Conservation (phyloP, 2,113 vertebrate species). For the Electrona antarctica region DNA sequence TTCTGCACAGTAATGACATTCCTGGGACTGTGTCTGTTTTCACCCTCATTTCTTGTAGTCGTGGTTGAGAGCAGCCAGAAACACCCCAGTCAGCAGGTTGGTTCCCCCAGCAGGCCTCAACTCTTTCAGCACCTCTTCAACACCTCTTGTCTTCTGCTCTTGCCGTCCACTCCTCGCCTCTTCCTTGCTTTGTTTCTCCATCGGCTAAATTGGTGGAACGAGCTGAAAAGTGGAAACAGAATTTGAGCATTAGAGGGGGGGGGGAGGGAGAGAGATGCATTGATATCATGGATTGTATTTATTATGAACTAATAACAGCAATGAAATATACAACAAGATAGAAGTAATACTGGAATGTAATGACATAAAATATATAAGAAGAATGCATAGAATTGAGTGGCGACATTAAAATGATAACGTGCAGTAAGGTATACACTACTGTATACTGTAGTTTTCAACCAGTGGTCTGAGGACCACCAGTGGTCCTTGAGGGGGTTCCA, state of each 20-base stretch:
- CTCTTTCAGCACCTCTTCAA: neutral
- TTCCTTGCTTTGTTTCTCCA: neutral
- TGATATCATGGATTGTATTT: neutral
- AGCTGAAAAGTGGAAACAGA: neutral
- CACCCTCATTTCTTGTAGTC: constrained; percentile 40
- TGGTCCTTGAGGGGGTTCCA: too few relatives aligned
- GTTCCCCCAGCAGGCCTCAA: constrained; percentile 11
- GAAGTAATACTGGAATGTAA: too few relatives aligned
- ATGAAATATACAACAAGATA: too few relatives aligned
- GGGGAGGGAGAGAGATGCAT: constrained; percentile 1
- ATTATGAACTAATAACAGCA: too few relatives aligned
- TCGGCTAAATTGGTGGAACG: neutral
- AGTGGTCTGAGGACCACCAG: too few relatives aligned
- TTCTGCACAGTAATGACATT: constrained; percentile 69
- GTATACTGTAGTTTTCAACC: too few relatives aligned
- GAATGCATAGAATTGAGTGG: too few relatives aligned
- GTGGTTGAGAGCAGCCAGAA: constrained; percentile 15
- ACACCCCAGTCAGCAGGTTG: constrained; percentile 33
- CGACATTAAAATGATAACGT: too few relatives aligned
- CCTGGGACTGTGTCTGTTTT: constrained; percentile 55
- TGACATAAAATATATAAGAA: too few relatives aligned
- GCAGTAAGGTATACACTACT: too few relatives aligned
- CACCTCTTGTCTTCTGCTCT: too few relatives aligned
- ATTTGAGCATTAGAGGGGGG: neutral
- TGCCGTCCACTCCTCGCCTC: constrained; percentile 6